A percentile compares a stretch with the other conserved stretches of the same genome.
Evolutionary conservation across 1,140 invertebrate genomes (phyloP).

Genomic region (Drosophila simulans): DNA sequence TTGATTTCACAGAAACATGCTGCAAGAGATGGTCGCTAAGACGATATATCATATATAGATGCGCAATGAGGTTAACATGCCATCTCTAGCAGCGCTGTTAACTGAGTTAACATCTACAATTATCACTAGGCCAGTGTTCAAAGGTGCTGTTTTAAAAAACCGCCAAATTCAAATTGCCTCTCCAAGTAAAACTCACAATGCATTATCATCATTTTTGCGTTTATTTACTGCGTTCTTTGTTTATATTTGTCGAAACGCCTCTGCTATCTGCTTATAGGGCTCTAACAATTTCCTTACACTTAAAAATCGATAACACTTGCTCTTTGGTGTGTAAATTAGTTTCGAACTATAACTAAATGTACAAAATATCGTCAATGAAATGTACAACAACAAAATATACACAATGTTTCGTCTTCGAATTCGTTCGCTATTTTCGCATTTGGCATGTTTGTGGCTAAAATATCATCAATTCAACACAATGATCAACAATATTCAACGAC

Average conservation of each 20-base stretch:
- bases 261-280: constrained; percentile 30
- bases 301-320: constrained; percentile 66
- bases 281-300: constrained; percentile 62
- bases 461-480: constrained; percentile 6
- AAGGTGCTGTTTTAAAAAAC: too few species aligned
- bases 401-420: constrained; percentile 44
- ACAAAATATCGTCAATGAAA: constrained; percentile 53
- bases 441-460: constrained; percentile 39
- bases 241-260: constrained; percentile 51
- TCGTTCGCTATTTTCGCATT: constrained; percentile 14
- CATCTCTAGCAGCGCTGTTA: too few species aligned
- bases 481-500: constrained; percentile 24
- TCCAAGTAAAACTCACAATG: constrained; percentile 68
- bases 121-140: too few species aligned
- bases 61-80: too few species aligned
- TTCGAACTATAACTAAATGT: constrained; percentile 37
- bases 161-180: constrained; percentile 3
- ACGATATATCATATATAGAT: too few species aligned
- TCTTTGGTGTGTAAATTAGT: constrained; percentile 49
- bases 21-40: too few species aligned
- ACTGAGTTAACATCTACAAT: too few species aligned
- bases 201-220: constrained; percentile 26
- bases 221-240: constrained; percentile 52
- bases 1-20: too few species aligned
- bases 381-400: constrained; percentile 67